A percentile compares a stretch with the other conserved stretches of the same genome.
Conservation (phyloP, 2,797 vertebrate genomes). For the Pogonophryne albipinna region DNA sequence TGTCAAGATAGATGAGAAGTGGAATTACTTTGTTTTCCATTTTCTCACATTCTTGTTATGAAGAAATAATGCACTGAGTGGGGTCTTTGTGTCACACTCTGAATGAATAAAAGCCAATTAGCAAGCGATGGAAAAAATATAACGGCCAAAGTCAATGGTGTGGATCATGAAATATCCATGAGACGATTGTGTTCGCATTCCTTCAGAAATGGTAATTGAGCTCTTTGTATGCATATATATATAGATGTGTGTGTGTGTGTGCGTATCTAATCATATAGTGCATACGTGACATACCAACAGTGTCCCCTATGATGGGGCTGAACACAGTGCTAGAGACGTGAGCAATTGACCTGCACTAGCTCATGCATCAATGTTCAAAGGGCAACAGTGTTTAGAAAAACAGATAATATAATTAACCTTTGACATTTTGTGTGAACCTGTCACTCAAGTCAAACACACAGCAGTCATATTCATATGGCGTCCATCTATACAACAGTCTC, state of each 20-base stretch:
- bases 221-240: constrained; percentile 32
- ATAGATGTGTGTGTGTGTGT: constrained; percentile 7
- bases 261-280: constrained; percentile 22
- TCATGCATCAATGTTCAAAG: constrained; percentile 49
- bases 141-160: constrained; percentile 44
- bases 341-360: constrained; percentile 54
- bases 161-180: constrained; percentile 63
- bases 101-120: constrained; percentile 75
- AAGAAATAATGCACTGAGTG: constrained; percentile 37
- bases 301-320: constrained; percentile 29
- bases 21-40: constrained; percentile 22
- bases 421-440: constrained; percentile 46
- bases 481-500: constrained; percentile 58
- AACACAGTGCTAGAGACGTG: constrained; percentile 37
- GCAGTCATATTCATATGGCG: constrained; percentile 53
- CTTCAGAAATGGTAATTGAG: constrained; percentile 41
- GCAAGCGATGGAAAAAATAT: constrained; percentile 51
- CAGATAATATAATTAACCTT: constrained; percentile 57
- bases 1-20: constrained; percentile 17
- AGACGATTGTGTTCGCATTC: constrained; percentile 56
- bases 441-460: constrained; percentile 34
- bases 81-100: constrained; percentile 46
- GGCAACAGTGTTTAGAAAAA: constrained; percentile 48
- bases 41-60: constrained; percentile 34
- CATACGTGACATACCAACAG: constrained; percentile 36